Base-by-base conservation (phyloP, 2,797 vertebrate species). In the Pangasius macronema region DNA sequence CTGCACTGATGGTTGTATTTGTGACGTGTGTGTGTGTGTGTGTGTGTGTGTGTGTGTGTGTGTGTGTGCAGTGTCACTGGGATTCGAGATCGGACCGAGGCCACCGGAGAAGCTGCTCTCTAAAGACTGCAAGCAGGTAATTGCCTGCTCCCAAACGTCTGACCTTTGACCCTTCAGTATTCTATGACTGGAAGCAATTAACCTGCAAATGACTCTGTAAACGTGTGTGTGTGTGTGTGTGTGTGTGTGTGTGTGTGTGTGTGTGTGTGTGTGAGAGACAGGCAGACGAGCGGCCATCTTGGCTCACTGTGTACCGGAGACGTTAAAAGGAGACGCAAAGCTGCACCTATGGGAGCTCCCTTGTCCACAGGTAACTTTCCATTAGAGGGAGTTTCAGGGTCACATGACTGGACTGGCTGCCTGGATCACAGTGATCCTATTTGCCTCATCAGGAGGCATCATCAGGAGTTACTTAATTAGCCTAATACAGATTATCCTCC, bases 281-380 rank as follows among this genome's bases (percentile, higher is more conserved):
- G 98, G 92, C 98, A 99, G 95, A 99, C 98, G 91, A 99, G 98
- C 87, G 96, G 98, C 90, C 98, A 99, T 94, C 97, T 99, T 88
- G 98, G 98, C 93, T 99, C 98, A 81, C 92, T 99, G 85, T 99
- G 98, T 92, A 99, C 96, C 30, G 98, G 98, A 87, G 98, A 99
- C 87, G 96, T 99, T 96, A 99, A 99, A 95, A 97, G 98, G 92
- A 97, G 98, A 93, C 96, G 98, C 89, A 99, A 99, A 95, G 98
- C 98, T 59, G 97, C 98, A 86, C 98, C 98, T 91, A 95, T 98
- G 80, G 96, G 97, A 86, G 97, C 96, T 92, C 94, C 96, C 30
- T 94, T 93, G 1, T 90, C 96, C 81, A 81, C 97, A 96, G 98
- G 98, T 99, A 97, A 90, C 91, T 68, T 16, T 68, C 65, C 33